Percentiles rank a stretch among this genome's conserved stretches.
These are phyloP conservation scores for Stegastes partitus DNA, from an alignment of 2,113 vertebrate species.

Conservation along the genomic window DNA sequence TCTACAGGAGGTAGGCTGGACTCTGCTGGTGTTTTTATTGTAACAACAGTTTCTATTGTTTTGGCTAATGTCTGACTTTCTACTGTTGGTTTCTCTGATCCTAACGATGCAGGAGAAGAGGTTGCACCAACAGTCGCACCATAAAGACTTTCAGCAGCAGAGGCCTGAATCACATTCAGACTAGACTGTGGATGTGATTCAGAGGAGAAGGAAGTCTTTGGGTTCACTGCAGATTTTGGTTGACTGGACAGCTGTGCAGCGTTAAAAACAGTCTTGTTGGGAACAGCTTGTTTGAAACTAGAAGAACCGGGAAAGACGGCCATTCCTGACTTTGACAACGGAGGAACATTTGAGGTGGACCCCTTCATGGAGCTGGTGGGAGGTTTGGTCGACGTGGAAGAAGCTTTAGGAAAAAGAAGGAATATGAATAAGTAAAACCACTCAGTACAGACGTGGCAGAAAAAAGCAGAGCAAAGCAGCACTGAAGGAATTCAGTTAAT, in stretches of 20 bases:
- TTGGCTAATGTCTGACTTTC: neutral
- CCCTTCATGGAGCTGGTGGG: neutral
- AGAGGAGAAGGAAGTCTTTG: neutral
- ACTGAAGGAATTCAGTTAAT: no score
- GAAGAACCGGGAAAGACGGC: neutral
- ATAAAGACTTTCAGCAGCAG: neutral
- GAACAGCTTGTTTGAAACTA: neutral
- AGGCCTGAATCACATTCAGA: neutral
- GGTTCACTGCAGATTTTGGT: neutral
- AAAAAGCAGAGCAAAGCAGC: constrained; percentile 9
- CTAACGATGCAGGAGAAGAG: neutral
- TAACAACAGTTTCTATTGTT: neutral
- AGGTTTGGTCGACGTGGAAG: neutral
- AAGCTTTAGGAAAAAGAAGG: neutral
- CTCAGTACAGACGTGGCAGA: neutral
- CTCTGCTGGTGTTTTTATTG: neutral
- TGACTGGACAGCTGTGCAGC: neutral
- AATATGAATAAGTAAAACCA: no score
- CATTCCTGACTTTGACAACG: neutral
- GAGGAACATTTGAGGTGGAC: constrained; percentile 15
- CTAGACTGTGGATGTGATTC: neutral
- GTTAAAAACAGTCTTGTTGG: neutral
- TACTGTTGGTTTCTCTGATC: neutral
- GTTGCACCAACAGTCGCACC: neutral
- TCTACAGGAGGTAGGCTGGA: neutral